A percentile compares a stretch with the other conserved stretches of the same genome.
Evolutionary conservation across 2,113 vertebrate species (phyloP).

Genomic region (Neotragus moschatus): DNA sequence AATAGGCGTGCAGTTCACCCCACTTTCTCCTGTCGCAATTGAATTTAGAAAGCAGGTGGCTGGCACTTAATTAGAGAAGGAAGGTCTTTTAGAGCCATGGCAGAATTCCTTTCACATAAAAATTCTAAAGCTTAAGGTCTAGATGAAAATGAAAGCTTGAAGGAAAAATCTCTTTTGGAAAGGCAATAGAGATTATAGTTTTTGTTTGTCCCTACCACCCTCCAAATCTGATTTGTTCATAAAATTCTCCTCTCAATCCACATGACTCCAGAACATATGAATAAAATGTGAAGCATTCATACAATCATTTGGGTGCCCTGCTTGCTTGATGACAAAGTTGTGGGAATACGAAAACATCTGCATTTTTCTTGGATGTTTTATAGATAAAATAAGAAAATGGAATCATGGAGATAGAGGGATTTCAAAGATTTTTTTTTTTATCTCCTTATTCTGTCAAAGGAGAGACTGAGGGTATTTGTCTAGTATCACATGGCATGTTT

Average conservation of each 20-base stretch:
- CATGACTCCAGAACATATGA: background rate
- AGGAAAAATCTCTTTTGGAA: slow-evolving; percentile 27
- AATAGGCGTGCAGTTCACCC: background rate
- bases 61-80: slow-evolving; percentile 10
- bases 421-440: background rate
- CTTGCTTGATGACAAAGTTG: background rate
- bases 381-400: background rate
- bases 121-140: background rate
- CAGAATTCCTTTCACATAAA: background rate
- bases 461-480: background rate
- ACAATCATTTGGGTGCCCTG: background rate
- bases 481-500: background rate
- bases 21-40: background rate
- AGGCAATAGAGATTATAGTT: background rate
- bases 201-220: background rate
- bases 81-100: background rate
- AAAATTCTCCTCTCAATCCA: background rate
- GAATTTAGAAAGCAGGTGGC: slow-evolving; percentile 55
- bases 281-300: background rate
- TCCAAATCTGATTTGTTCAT: background rate
- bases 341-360: background rate
- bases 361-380: background rate
- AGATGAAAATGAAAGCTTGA: slow-evolving; percentile 32
- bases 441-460: background rate
- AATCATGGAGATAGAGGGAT: background rate